These are phyloP conservation scores for Sitobion miscanthi DNA, from an alignment of 1,140 invertebrate genomes.

Conservation along the genomic window DNA sequence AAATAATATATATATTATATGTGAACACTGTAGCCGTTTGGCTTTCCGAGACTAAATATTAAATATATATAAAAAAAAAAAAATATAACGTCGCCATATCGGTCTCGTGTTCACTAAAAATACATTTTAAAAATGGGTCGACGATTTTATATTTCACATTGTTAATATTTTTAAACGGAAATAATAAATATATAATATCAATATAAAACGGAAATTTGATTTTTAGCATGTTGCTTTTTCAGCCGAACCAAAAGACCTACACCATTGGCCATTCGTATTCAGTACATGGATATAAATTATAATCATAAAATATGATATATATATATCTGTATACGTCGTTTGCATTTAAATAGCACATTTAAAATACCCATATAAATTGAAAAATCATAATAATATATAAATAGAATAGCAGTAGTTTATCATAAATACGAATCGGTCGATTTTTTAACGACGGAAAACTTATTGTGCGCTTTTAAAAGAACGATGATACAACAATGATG, in stretches of 20 bases:
- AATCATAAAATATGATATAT: slow-evolving; percentile 35
- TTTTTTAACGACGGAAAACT: neutral
- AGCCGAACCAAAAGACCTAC: neutral
- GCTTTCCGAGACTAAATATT: neutral
- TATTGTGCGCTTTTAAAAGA: neutral
- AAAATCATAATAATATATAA: neutral
- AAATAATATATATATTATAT: neutral
- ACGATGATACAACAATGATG: neutral
- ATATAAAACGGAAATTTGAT: neutral
- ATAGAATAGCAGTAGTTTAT: neutral
- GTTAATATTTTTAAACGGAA: neutral
- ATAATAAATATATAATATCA: neutral
- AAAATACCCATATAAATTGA: neutral
- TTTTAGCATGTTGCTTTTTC: neutral
- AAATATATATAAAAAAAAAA: neutral
- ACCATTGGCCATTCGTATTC: neutral
- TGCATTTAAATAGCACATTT: slow-evolving; percentile 22
- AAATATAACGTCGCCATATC: neutral
- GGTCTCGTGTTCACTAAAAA: neutral
- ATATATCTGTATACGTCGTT: neutral
- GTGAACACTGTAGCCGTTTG: neutral
- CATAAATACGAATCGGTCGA: neutral
- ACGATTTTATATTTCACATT: neutral
- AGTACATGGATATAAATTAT: neutral
- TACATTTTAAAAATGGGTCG: neutral